phyloP scores from a whole-genome alignment of 2,888 invertebrate genomes.

The Oscheius onirici region DNA sequence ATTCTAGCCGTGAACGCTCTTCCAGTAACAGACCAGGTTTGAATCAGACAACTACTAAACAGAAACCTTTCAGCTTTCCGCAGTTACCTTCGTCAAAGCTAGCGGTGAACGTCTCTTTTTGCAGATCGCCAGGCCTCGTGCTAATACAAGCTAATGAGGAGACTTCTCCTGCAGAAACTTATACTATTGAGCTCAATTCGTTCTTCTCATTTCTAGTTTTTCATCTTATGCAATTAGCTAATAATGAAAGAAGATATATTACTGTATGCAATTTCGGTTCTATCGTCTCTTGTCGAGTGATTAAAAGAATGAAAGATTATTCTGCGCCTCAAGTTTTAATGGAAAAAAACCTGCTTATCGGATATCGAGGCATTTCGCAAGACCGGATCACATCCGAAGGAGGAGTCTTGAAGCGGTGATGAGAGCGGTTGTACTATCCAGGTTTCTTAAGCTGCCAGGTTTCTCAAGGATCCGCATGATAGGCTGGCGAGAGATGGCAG shows the following conservation, averaged over 20 bases:
- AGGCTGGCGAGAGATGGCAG: too few species aligned
- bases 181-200: slow-evolving; percentile 21
- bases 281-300: too few species aligned
- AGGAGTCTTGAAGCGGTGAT: too few species aligned
- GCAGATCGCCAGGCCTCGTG: slow-evolving; percentile 67
- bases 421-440: too few species aligned
- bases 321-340: too few species aligned
- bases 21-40: slow-evolving; percentile 69
- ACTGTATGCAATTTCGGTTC: too few species aligned
- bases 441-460: too few species aligned
- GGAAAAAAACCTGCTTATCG: too few species aligned
- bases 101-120: slow-evolving; percentile 65
- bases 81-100: slow-evolving; percentile 70
- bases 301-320: too few species aligned
- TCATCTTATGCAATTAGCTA: background rate
- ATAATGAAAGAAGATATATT: background rate
- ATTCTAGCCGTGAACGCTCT: slow-evolving; percentile 84
- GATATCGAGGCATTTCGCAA: too few species aligned
- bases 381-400: too few species aligned
- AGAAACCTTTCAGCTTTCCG: slow-evolving; percentile 62
- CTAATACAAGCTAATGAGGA: slow-evolving; percentile 14
- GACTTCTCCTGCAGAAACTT: background rate
- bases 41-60: background rate
- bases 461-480: too few species aligned
- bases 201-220: slow-evolving; percentile 29